Evolutionary conservation across 1,140 invertebrate genomes (phyloP).

Genomic region (Microplitis demolitor): DNA sequence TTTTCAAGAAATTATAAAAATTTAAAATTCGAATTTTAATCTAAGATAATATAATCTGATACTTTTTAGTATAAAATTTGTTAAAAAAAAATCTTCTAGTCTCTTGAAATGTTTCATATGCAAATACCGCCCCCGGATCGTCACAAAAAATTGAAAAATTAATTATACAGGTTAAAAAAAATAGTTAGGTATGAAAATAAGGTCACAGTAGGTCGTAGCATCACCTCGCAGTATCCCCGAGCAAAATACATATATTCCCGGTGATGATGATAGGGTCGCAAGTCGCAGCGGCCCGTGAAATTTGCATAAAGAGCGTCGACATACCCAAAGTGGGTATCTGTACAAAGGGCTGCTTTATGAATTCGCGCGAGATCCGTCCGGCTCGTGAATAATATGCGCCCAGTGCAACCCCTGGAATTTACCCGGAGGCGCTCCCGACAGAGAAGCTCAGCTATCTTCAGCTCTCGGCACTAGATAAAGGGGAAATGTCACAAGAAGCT

Average conservation of each 20-base stretch:
- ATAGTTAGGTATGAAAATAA: too few relatives aligned
- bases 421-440: neutral
- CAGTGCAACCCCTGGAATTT: slow-evolving; percentile 19
- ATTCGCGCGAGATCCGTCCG: slow-evolving; percentile 57
- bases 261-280: neutral
- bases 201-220: neutral
- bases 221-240: slow-evolving; percentile 3
- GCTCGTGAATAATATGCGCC: slow-evolving; percentile 59
- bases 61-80: too few relatives aligned
- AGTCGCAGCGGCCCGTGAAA: slow-evolving; percentile 44
- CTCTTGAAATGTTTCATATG: too few relatives aligned
- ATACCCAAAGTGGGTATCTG: slow-evolving; percentile 46
- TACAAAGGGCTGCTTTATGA: slow-evolving; percentile 60
- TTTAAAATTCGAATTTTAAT: too few relatives aligned
- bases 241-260: too few relatives aligned
- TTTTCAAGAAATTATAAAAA: too few relatives aligned
- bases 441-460: neutral
- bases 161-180: too few relatives aligned
- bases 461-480: neutral
- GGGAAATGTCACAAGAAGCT: too few relatives aligned
- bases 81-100: too few relatives aligned
- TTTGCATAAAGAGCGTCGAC: slow-evolving; percentile 56
- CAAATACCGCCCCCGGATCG: too few relatives aligned
- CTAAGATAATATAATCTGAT: too few relatives aligned
- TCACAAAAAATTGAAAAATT: too few relatives aligned